phyloP scores from a whole-genome alignment of 2,797 vertebrate species.

The Hirundo rustica region DNA sequence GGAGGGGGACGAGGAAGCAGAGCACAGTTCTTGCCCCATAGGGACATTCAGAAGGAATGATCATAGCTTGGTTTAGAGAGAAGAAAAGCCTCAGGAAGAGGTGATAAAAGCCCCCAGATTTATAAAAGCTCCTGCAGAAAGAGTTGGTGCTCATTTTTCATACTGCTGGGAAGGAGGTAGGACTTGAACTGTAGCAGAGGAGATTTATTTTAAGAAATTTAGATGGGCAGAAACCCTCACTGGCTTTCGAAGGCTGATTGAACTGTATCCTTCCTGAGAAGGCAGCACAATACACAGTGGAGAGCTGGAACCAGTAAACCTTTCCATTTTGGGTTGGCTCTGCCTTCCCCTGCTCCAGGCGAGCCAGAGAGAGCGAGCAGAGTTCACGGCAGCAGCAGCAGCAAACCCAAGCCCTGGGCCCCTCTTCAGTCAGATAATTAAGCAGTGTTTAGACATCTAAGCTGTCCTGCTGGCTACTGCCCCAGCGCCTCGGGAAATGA shows the following conservation, averaged over 20 bases:
- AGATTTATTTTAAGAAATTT: neutral
- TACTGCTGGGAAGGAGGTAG: neutral
- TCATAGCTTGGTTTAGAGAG: neutral
- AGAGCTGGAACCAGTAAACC: slow-evolving; percentile 2
- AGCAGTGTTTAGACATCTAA: slow-evolving; percentile 22
- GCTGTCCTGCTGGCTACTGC: slow-evolving; percentile 40
- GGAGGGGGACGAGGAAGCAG: neutral
- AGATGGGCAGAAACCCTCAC: neutral
- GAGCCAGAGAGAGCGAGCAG: neutral
- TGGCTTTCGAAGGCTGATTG: neutral
- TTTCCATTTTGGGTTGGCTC: neutral
- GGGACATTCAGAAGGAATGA: neutral
- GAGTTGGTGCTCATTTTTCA: neutral
- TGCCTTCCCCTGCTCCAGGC: neutral
- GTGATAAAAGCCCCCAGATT: neutral
- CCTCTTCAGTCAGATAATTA: slow-evolving; percentile 32
- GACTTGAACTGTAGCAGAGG: neutral
- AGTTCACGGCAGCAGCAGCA: neutral
- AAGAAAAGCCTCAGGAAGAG: neutral
- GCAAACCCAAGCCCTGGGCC: slow-evolving; percentile 24
- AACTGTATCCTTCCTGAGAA: neutral
- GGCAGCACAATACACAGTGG: neutral
- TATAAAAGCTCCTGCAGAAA: neutral
- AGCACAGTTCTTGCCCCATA: neutral
- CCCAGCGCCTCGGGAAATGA: neutral